Evolutionary conservation across 2,888 invertebrate species (phyloP).

Genomic region (Ochropleura leucogaster): DNA sequence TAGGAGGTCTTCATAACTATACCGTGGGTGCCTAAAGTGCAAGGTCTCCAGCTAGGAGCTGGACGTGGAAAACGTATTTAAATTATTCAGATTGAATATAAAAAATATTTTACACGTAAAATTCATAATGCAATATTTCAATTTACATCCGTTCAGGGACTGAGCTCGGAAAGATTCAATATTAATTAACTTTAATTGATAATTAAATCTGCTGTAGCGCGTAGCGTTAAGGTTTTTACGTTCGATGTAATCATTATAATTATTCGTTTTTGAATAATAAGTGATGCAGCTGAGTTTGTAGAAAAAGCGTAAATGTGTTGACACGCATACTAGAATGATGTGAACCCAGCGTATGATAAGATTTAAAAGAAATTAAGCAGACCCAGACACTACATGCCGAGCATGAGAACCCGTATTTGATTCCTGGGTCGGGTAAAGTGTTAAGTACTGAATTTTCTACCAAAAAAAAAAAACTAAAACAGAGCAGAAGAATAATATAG

Average conservation of each 20-base stretch:
- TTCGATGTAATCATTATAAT: conserved; percentile 5
- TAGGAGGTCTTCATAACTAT: no score
- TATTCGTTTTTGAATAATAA: neutral
- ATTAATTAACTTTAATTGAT: conserved; percentile 48
- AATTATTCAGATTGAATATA: neutral
- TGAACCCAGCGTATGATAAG: no score
- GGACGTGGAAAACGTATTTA: neutral
- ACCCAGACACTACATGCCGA: neutral
- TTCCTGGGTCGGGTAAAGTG: no score
- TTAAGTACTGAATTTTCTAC: no score
- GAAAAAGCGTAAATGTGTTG: no score
- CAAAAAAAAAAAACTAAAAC: no score
- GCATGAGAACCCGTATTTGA: neutral
- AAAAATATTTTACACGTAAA: conserved; percentile 25
- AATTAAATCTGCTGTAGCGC: conserved; percentile 27
- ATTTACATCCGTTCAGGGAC: conserved; percentile 26
- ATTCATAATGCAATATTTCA: conserved; percentile 27
- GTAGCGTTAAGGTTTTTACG: conserved; percentile 23
- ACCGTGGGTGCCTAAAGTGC: no score
- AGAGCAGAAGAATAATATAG: no score
- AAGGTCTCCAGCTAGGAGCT: no score
- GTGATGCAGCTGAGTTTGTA: conserved; percentile 2
- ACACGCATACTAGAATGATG: neutral
- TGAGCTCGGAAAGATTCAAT: conserved; percentile 31
- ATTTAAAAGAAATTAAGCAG: neutral